A percentile compares a stretch with the other conserved stretches of the same genome.
Conservation (phyloP, 2,888 invertebrate genomes). For the Quadroppia sp. region DNA sequence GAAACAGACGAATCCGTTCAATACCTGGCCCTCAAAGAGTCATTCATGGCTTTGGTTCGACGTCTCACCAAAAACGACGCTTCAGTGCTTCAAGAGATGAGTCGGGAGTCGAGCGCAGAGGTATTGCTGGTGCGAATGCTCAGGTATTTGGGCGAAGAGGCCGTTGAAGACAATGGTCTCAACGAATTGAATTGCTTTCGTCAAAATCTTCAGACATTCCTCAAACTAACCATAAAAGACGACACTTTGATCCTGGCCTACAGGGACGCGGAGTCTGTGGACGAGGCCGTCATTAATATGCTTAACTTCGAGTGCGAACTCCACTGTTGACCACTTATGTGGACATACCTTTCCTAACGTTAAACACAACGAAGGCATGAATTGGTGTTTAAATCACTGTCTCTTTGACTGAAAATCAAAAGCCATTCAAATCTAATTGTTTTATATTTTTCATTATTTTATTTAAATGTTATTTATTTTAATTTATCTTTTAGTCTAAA, state of each 20-base stretch:
- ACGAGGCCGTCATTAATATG: slow-evolving; percentile 38
- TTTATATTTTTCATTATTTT: no score
- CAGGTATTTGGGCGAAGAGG: slow-evolving; percentile 36
- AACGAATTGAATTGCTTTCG: slow-evolving; percentile 34
- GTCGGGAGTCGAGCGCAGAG: slow-evolving; percentile 27
- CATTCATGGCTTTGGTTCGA: slow-evolving; percentile 26
- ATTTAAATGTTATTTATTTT: no score
- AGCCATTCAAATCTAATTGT: no score
- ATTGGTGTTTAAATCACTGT: background rate
- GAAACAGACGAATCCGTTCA: slow-evolving; percentile 18
- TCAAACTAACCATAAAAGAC: slow-evolving; percentile 34
- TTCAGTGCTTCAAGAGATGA: slow-evolving; percentile 15
- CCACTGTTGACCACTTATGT: slow-evolving; percentile 59
- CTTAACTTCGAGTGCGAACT: slow-evolving; percentile 30
- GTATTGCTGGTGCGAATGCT: slow-evolving; percentile 33
- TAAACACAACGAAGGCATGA: background rate
- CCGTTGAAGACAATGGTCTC: slow-evolving; percentile 8
- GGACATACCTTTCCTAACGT: background rate
- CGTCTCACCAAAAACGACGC: slow-evolving; percentile 28
- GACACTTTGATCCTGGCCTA: slow-evolving; percentile 37
- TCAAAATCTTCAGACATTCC: slow-evolving; percentile 36
- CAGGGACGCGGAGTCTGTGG: slow-evolving; percentile 30
- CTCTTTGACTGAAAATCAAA: no score
- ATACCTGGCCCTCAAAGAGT: slow-evolving; percentile 26
- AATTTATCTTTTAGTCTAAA: no score